Conservation (phyloP, 2,797 vertebrate species). For the Manis pentadactyla region DNA sequence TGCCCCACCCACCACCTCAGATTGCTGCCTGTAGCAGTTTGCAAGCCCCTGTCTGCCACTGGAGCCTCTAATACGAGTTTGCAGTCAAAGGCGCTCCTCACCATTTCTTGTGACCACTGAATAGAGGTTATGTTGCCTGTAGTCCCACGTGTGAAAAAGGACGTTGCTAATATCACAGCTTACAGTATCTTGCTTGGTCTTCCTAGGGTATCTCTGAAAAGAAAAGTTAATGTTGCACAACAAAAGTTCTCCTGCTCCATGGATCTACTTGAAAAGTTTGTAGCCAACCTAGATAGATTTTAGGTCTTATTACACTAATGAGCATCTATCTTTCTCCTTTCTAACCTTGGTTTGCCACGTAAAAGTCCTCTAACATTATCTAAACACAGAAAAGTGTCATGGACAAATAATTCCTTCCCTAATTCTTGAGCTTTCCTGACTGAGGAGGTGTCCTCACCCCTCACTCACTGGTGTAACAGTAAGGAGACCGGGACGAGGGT, state of each 20-base stretch:
- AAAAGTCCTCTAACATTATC: not conserved
- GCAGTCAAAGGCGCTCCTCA: no score
- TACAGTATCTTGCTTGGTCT: not conserved
- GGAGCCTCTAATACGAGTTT: no score
- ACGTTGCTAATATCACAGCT: not conserved
- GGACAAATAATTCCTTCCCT: not conserved
- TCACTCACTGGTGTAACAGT: not conserved
- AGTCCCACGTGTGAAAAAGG: not conserved
- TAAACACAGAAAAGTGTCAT: not conserved
- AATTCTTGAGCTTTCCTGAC: not conserved
- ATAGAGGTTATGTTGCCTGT: not conserved
- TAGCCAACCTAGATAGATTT: not conserved
- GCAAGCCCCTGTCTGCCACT: no score
- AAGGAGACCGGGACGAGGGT: not conserved
- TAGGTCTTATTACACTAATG: not conserved
- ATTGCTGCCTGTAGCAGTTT: not conserved
- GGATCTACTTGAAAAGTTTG: not conserved
- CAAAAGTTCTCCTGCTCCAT: not conserved
- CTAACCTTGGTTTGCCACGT: not conserved
- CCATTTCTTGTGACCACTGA: not conserved
- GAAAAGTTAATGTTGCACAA: not conserved
- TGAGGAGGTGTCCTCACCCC: not conserved
- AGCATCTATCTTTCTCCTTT: not conserved
- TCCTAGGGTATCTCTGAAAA: not conserved
- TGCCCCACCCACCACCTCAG: not conserved